Base-by-base conservation (phyloP, 2,888 invertebrate species). In the Troides oblongomaculatus region DNA sequence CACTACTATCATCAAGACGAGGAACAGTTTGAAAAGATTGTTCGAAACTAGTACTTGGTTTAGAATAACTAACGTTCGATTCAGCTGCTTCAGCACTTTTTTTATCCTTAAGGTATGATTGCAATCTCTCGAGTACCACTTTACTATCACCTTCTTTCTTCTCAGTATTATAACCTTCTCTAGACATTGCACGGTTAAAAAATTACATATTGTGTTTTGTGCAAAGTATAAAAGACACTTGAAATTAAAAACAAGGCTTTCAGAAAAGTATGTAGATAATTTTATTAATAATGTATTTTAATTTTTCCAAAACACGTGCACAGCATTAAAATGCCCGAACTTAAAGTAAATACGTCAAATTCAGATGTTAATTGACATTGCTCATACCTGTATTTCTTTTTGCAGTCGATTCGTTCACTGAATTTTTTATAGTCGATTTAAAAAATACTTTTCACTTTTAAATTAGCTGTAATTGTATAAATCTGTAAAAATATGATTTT, bases 111-210 rank as follows among this genome's bases (percentile, higher is more conserved):
- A 93, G 77, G 79, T 88, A 93, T 5, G 87, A 83, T 72, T 93
- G 93, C 71, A 93, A 83, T 83, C 87, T 87, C 75, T 93, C 93
- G 72, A 93, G 80, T 68, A 93, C 93, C 30, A 89, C 86, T 87
- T 93, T 93, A 76, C 83, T 92, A 75, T 93, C 92, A 73, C 87
- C 84, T 82, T 92, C 92, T 84, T 89, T 93, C 78, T 89, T 90
- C 76, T 92, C 92, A 71, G 87, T 81, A 82, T 81, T 87, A 89
- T 91, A 91, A 90, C 91, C 91, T 87, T 92, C 92, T 85, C 88
- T 91, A 78, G 92, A 90, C 92, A 92, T 92, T 68, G 83, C 87
- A 85, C 75, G 72, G 59, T 68, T 56, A 67, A 71, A 75, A 77
- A 68, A 30, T 83, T 75, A 84, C 83, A 83, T 82, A 61, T 71